phyloP scores from a whole-genome alignment of 2,113 vertebrate species.

The Cacatua alba region DNA sequence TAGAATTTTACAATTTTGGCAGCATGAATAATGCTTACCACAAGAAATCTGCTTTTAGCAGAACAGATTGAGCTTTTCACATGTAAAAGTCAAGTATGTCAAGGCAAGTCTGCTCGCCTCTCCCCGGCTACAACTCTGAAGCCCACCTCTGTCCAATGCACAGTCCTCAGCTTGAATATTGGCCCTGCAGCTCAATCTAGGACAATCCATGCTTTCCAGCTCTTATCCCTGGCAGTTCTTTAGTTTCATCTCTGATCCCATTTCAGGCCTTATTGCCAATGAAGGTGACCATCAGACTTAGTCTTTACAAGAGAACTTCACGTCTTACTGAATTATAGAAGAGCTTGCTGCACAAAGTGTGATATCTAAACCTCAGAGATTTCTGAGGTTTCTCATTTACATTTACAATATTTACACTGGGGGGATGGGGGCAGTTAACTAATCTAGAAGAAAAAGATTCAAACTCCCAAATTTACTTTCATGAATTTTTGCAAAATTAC shows the following conservation, averaged over 20 bases:
- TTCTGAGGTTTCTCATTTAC: background rate
- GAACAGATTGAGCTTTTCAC: background rate
- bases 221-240: background rate
- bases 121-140: background rate
- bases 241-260: background rate
- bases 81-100: background rate
- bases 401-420: background rate
- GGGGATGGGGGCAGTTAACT: background rate
- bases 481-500: background rate
- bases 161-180: background rate
- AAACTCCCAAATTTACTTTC: background rate
- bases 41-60: background rate
- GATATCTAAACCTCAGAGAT: background rate
- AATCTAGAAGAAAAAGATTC: background rate
- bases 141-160: background rate
- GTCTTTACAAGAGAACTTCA: background rate
- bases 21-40: background rate
- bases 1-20: background rate
- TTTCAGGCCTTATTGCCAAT: background rate
- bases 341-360: background rate
- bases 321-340: background rate
- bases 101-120: background rate
- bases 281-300: background rate
- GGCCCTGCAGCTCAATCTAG: background rate
- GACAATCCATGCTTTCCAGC: background rate